phyloP scores from a whole-genome alignment of 2,888 invertebrate genomes.

The Drosophila demipolita region DNA sequence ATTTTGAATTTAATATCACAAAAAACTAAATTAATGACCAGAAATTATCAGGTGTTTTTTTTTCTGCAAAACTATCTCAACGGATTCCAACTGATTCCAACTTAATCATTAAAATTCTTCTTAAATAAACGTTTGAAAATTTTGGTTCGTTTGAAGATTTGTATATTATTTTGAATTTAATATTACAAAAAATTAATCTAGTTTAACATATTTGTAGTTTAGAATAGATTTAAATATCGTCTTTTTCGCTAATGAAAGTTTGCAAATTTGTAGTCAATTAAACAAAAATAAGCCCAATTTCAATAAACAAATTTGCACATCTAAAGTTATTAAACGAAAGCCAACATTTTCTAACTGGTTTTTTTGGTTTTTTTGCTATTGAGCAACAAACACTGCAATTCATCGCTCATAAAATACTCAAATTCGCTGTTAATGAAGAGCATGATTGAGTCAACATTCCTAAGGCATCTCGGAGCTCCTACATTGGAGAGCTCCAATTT shows the following conservation, averaged over 20 bases:
- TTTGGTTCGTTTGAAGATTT: too few species aligned
- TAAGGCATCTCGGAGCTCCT: constrained; percentile 50
- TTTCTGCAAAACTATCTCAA: neutral
- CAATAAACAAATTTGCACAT: neutral
- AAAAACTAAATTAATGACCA: neutral
- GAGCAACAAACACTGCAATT: neutral
- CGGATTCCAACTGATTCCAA: neutral
- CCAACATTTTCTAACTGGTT: neutral
- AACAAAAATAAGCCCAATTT: neutral
- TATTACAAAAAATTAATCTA: neutral
- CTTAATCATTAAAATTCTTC: neutral
- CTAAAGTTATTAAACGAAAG: neutral
- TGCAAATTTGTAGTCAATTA: neutral
- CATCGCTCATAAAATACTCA: neutral
- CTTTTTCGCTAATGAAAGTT: neutral
- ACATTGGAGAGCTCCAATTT: neutral
- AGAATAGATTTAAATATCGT: neutral
- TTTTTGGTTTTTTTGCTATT: neutral
- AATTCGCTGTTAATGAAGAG: neutral
- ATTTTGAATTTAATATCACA: neutral
- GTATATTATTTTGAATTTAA: neutral
- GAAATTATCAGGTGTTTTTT: neutral
- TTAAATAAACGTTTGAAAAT: neutral
- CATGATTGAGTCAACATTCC: constrained; percentile 37
- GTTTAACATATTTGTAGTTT: neutral